Evolutionary conservation across 2,113 vertebrate genomes (phyloP).

Genomic region (Prolemur simus): DNA sequence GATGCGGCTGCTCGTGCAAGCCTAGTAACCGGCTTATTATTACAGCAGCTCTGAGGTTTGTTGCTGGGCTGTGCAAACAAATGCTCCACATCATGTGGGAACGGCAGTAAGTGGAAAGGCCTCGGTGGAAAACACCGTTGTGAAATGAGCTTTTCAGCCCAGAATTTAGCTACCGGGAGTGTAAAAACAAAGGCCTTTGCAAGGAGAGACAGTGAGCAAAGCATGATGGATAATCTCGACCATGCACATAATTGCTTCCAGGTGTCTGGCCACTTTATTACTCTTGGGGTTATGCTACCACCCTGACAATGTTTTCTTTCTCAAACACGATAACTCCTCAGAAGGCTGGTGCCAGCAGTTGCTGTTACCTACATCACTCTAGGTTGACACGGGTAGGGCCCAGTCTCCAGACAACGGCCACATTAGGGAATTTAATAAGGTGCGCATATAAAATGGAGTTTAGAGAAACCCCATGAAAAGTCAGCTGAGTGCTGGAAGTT

Average conservation of each 20-base stretch:
- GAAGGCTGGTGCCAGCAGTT: constrained; percentile 60
- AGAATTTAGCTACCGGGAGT: constrained; percentile 66
- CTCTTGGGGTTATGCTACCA: constrained; percentile 55
- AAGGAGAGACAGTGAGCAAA: constrained; percentile 71
- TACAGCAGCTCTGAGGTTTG: constrained; percentile 67
- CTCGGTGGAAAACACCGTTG: constrained; percentile 61
- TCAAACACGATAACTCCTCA: constrained; percentile 60
- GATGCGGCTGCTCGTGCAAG: constrained; percentile 42
- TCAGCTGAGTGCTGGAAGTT: constrained; percentile 2
- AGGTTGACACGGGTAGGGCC: neutral
- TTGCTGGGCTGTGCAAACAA: constrained; percentile 76
- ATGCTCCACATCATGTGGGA: constrained; percentile 37
- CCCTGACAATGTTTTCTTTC: constrained; percentile 76
- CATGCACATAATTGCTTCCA: constrained; percentile 80
- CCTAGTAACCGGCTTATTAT: constrained; percentile 69
- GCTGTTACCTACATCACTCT: constrained; percentile 52
- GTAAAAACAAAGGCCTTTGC: constrained; percentile 72
- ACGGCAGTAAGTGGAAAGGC: constrained; percentile 71
- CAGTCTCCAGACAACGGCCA: constrained; percentile 58
- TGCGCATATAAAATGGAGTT: constrained; percentile 34
- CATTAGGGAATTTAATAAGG: constrained; percentile 68
- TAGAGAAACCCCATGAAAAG: constrained; percentile 30
- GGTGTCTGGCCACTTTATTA: constrained; percentile 79
- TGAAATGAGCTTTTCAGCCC: constrained; percentile 73
- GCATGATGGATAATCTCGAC: constrained; percentile 76